Conservation (phyloP, 1,140 invertebrate genomes). For the Drosophila athabasca region DNA sequence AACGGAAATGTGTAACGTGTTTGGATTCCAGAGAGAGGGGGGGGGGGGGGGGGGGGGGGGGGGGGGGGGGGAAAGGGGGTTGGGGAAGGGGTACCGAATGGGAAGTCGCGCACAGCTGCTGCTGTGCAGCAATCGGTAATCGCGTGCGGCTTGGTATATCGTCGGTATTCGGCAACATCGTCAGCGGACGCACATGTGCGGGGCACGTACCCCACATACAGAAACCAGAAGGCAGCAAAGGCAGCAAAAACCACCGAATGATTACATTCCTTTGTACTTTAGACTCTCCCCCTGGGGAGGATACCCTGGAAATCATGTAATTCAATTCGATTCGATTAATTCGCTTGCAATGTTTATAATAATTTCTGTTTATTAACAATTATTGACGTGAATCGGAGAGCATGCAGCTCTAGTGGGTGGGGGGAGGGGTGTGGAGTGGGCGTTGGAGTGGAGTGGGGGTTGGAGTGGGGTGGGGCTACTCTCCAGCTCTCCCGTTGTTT, state of each 20-base stretch:
- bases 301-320: too few relatives aligned
- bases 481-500: too few relatives aligned
- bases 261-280: neutral
- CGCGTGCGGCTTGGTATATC: constrained; percentile 9
- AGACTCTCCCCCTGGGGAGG: too few relatives aligned
- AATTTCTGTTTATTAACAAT: too few relatives aligned
- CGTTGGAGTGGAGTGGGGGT: too few relatives aligned
- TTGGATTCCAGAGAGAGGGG: constrained; percentile 20
- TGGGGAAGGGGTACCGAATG: neutral
- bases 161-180: constrained; percentile 8
- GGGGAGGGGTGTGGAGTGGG: too few relatives aligned
- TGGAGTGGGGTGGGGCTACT: too few relatives aligned
- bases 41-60: neutral
- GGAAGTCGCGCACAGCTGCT: constrained; percentile 23
- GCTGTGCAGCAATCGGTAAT: constrained; percentile 12
- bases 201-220: constrained; percentile 53
- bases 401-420: too few relatives aligned
- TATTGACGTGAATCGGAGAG: too few relatives aligned
- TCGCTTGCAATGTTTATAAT: too few relatives aligned
- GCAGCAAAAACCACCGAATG: neutral
- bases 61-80: neutral
- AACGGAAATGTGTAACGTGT: constrained; percentile 74
- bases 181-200: constrained; percentile 29
- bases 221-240: too few relatives aligned
- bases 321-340: too few relatives aligned